Evolutionary conservation across 2,113 vertebrate species (phyloP).

Genomic region (Corvus hawaiiensis): DNA sequence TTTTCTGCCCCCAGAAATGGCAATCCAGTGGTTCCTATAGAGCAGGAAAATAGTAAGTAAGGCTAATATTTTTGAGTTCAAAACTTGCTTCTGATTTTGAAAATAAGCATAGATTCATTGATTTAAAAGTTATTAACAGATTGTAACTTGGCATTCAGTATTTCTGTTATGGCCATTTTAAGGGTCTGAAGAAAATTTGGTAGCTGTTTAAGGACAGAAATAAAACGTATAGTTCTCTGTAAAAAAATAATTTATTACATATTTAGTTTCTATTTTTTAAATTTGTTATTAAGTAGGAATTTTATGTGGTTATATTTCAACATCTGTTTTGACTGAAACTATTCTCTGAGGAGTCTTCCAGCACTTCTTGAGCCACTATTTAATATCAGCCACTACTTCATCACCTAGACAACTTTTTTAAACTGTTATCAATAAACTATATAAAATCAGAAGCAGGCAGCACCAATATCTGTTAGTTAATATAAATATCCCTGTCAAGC

Average conservation of each 20-base stretch:
- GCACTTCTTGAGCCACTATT: not conserved
- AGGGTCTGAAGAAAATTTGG: not conserved
- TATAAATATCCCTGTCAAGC: not conserved
- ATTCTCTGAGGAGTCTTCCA: not conserved
- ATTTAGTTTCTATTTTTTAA: not conserved
- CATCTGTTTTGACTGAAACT: not conserved
- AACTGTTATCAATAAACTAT: not conserved
- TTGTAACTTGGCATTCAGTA: not conserved
- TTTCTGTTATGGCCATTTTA: not conserved
- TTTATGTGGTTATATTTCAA: not conserved
- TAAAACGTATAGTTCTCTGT: not conserved
- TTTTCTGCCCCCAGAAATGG: conserved; percentile 78
- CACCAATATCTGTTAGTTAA: not conserved
- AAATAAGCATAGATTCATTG: not conserved
- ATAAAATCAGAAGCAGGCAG: not conserved
- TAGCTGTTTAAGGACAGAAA: not conserved
- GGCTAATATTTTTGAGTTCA: not conserved
- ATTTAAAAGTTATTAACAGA: not conserved
- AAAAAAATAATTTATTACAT: not conserved
- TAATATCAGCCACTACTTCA: not conserved
- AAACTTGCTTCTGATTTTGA: not conserved
- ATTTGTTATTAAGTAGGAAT: not conserved
- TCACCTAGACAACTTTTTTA: not conserved
- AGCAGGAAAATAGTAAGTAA: conserved; percentile 80
- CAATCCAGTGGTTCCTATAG: conserved; percentile 79